Conservation (phyloP, 2,888 invertebrate species). For the Diabrotica balteata region DNA sequence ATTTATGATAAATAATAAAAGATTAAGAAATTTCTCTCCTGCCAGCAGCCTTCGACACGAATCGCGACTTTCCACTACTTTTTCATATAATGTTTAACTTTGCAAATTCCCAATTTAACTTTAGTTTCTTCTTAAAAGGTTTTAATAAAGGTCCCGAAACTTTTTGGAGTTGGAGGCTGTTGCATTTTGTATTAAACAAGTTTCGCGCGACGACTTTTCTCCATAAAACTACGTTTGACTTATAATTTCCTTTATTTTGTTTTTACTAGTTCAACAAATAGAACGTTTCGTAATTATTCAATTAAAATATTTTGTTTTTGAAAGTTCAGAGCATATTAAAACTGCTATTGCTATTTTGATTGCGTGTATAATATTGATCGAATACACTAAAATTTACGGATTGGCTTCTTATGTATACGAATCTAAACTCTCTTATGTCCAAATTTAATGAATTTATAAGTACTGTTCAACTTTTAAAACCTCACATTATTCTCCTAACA, state of each 20-base stretch:
- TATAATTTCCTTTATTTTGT: conserved; percentile 32
- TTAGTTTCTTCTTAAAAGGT: conserved; percentile 35
- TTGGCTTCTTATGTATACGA: too few relatives aligned
- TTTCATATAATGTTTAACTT: conserved; percentile 25
- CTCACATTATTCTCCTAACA: too few relatives aligned
- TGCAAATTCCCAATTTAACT: conserved; percentile 34
- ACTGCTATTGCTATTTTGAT: too few relatives aligned
- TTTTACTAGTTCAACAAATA: conserved; percentile 22
- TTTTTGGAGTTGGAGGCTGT: conserved; percentile 33
- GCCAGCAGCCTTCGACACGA: conserved; percentile 1
- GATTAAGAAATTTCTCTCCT: too few relatives aligned
- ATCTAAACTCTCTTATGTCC: too few relatives aligned
- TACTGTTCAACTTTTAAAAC: too few relatives aligned
- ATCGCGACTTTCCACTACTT: conserved; percentile 9
- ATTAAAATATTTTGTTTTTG: too few relatives aligned
- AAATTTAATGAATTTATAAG: too few relatives aligned
- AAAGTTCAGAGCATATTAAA: too few relatives aligned
- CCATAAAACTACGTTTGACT: conserved; percentile 35
- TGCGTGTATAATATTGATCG: too few relatives aligned
- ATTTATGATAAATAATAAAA: too few relatives aligned
- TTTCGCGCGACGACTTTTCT: conserved; percentile 34
- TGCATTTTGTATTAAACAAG: conserved; percentile 40
- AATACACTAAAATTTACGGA: too few relatives aligned
- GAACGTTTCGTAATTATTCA: neutral
- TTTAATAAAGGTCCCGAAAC: conserved; percentile 35